These are phyloP conservation scores for Zaprionus bogoriensis DNA, from an alignment of 2,888 invertebrate species.

Conservation along the genomic window DNA sequence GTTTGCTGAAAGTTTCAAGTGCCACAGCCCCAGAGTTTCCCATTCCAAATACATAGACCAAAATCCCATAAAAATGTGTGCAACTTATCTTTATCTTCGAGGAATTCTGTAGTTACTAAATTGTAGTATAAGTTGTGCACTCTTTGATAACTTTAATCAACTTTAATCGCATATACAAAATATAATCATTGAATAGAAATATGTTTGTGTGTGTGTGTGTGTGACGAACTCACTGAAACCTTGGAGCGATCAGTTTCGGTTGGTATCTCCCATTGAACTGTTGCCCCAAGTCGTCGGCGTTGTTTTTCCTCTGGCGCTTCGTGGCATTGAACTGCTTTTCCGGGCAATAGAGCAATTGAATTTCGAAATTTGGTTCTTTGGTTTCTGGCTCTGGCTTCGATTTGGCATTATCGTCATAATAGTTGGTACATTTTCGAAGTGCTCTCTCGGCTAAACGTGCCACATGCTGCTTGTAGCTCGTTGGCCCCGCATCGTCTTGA, in stretches of 20 bases:
- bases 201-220: not conserved
- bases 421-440: constrained; percentile 18
- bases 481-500: not conserved
- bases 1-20: constrained; percentile 73
- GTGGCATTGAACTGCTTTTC: constrained; percentile 19
- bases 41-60: not conserved
- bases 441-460: constrained; percentile 41
- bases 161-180: constrained; percentile 27
- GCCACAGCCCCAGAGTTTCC: not conserved
- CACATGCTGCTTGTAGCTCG: constrained; percentile 27
- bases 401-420: not conserved
- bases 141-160: constrained; percentile 20
- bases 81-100: not conserved
- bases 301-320: not conserved
- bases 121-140: too few species aligned
- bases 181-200: constrained; percentile 25
- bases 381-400: not conserved
- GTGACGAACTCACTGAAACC: constrained; percentile 24
- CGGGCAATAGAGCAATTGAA: constrained; percentile 21
- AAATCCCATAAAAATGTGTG: not conserved
- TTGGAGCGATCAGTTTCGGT: constrained; percentile 30
- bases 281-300: constrained; percentile 14
- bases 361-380: not conserved
- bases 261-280: constrained; percentile 38
- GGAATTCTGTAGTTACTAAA: too few species aligned